Evolutionary conservation across 2,797 vertebrate genomes (phyloP), one percentile per base, ranked within the genome.

Genomic region (Cyprinella venusta): DNA sequence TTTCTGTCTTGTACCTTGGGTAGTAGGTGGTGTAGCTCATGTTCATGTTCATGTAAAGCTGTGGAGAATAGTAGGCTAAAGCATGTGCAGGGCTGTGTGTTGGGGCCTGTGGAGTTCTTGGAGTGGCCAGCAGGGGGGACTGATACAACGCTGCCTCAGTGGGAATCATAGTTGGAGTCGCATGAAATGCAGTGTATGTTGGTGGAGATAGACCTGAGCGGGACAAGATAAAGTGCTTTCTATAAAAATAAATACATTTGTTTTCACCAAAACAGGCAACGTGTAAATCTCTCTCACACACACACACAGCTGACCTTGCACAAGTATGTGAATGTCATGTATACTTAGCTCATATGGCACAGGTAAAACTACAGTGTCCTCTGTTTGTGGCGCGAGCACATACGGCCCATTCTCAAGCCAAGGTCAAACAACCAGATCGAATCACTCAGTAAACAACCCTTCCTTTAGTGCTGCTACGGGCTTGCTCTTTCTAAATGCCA

Each of bases 11-110:
- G 64, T 87, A 98, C 97, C 97, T 98, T 91, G 97, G 97, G 82
- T 99, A 99, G 90, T 98, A 98, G 10, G 97, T 95, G 0, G 97
- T 98, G 91, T 99, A 99, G 91, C 98, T 98, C 97, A 99, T 98
- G 89, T 98, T 98, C 94, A 98, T 98, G 87, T 98, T 98, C 97
- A 99, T 98, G 76, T 97, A 99, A 68, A 99, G 95, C 86, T 99
- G 97, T 21, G 96, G 95, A 30, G 97, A 95, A 89, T 97, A 99
- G 89, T 98, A 99, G 75, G 97, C 95, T 88, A 98, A 93, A 67
- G 97, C 2, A 26, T 95, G 95, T 76, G 95, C 92, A 6, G 95
- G 93, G 64, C 90, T 92, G 56, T 96, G 94, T 15, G 93, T n/a
- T 0, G 94, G 80, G 30, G 92, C 92, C 86, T 95, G 96, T 36